Percentiles rank a stretch among this genome's conserved stretches.
phyloP scores from a whole-genome alignment of 2,113 vertebrate species.

The Nyctereutes procyonoides region DNA sequence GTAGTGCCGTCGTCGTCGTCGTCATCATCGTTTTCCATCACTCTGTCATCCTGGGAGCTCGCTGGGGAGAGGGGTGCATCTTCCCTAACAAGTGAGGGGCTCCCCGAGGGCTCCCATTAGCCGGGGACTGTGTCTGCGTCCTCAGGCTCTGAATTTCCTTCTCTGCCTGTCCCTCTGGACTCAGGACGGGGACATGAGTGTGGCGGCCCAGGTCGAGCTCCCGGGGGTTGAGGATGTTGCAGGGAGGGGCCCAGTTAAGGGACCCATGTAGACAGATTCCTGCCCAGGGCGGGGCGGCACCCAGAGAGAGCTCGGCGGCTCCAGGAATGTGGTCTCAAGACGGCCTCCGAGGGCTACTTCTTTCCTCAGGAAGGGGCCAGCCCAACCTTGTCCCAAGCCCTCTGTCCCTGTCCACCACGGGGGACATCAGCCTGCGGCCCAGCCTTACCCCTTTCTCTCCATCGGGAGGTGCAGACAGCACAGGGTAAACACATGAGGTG shows the following conservation, averaged over 20 bases:
- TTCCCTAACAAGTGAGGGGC: neutral
- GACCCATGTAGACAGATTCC: neutral
- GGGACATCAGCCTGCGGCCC: neutral
- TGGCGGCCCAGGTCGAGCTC: neutral
- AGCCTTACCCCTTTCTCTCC: neutral
- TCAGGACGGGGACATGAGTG: neutral
- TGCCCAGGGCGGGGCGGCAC: neutral
- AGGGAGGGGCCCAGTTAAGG: neutral
- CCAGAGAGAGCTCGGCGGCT: neutral
- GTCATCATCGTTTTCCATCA: neutral
- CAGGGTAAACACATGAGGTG: neutral
- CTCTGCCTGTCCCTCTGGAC: neutral
- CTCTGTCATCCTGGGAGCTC: neutral
- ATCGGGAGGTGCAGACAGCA: too few species aligned
- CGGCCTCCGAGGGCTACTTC: neutral
- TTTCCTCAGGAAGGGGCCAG: neutral
- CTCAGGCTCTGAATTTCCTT: neutral
- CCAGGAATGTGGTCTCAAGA: neutral
- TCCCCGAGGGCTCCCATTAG: neutral
- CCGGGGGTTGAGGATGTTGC: neutral
- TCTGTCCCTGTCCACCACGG: neutral
- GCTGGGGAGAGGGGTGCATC: neutral
- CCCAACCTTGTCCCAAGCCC: neutral
- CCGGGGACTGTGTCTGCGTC: neutral
- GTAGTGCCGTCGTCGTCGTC: too few species aligned